These are phyloP conservation scores for Mormyrus iriodes DNA, from an alignment of 2,113 vertebrate genomes.

Conservation along the genomic window DNA sequence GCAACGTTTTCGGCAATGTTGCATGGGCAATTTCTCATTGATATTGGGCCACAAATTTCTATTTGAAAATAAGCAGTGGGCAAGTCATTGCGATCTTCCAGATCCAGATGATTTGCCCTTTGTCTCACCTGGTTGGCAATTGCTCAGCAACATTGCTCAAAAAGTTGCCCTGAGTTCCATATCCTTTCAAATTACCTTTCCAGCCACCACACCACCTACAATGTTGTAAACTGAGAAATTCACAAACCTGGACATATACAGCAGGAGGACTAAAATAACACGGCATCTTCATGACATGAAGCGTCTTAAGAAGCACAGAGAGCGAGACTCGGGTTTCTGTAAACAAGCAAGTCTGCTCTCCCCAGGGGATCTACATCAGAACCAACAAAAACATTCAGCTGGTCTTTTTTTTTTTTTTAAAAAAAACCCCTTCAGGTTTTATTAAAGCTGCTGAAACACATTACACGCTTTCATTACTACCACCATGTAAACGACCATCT, in stretches of 20 bases:
- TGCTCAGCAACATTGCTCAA: no score
- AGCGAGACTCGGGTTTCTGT: not conserved
- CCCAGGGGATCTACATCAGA: not conserved
- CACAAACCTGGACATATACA: not conserved
- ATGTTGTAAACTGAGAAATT: not conserved
- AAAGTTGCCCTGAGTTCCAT: not conserved
- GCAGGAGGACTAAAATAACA: not conserved
- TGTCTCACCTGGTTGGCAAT: not conserved
- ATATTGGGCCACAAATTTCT: not conserved
- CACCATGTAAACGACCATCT: not conserved
- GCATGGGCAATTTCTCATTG: not conserved
- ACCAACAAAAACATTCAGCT: not conserved
- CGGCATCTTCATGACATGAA: not conserved
- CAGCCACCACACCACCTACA: not conserved
- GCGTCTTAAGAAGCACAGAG: not conserved
- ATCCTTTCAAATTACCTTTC: not conserved
- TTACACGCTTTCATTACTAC: not conserved
- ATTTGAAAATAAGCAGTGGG: not conserved
- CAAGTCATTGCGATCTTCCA: not conserved
- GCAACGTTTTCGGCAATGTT: not conserved
- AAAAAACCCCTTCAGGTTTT: not conserved
- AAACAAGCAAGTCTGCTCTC: not conserved
- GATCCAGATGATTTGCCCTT: not conserved
- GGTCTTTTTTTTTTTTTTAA: not conserved
- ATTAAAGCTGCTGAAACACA: not conserved